Conservation (phyloP, 1,140 invertebrate genomes). For the Papilio helenus region DNA sequence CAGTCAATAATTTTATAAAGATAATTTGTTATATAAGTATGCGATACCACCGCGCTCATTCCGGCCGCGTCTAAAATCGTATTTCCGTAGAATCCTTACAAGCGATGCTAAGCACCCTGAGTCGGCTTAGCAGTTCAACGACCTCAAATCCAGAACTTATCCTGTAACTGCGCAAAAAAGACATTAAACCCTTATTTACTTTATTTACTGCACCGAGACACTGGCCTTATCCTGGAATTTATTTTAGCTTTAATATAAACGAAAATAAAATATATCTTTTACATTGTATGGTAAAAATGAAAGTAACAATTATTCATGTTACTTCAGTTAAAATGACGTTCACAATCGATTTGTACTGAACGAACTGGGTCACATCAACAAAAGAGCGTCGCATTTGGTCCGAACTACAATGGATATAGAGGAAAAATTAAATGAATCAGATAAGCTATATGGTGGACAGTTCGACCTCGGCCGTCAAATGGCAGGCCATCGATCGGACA, state of each 20-base stretch:
- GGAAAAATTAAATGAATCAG: constrained; percentile 75
- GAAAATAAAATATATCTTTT: neutral
- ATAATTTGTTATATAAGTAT: constrained; percentile 25
- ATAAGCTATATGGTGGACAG: constrained; percentile 78
- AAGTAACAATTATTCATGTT: constrained; percentile 49
- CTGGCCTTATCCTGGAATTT: constrained; percentile 52
- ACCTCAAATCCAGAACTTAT: constrained; percentile 69
- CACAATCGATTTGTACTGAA: constrained; percentile 68
- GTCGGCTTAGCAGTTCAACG: constrained; percentile 79
- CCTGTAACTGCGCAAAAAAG: constrained; percentile 66
- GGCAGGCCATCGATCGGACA: constrained; percentile 70
- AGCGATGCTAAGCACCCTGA: constrained; percentile 77
- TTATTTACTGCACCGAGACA: constrained; percentile 59
- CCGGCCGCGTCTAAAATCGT: constrained; percentile 75
- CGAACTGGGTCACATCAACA: constrained; percentile 75
- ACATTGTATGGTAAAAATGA: neutral
- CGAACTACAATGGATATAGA: constrained; percentile 62
- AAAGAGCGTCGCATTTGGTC: constrained; percentile 67
- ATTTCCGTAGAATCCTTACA: constrained; percentile 82
- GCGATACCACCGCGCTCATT: constrained; percentile 52
- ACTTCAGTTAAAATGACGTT: constrained; percentile 56
- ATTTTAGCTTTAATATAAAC: neutral
- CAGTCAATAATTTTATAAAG: neutral
- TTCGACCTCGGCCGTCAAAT: constrained; percentile 81
- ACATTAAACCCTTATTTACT: constrained; percentile 71